Conservation (phyloP, 2,113 vertebrate species). For the Gallinago undulata region DNA sequence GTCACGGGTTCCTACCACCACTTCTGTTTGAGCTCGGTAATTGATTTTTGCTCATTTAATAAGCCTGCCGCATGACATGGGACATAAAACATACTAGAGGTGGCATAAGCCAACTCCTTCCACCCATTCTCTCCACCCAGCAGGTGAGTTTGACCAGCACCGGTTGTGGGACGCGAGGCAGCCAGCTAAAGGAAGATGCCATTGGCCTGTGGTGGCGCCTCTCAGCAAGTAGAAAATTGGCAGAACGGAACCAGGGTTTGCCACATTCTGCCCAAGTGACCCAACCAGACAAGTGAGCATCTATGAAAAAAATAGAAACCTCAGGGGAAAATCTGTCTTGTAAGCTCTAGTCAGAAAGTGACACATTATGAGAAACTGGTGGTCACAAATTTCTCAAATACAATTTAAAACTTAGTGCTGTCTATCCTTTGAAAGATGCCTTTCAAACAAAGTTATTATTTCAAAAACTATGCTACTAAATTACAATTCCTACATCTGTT, state of each 20-base stretch:
- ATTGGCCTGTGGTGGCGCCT: accelerated
- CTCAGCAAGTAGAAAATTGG: not conserved
- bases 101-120: not conserved
- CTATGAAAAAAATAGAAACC: not conserved
- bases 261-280: not conserved
- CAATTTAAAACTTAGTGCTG: not conserved
- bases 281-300: not conserved
- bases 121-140: too few relatives aligned
- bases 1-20: not conserved
- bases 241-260: not conserved
- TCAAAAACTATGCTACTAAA: conserved; percentile 19
- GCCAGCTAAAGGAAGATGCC: not conserved
- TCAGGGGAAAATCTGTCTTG: not conserved
- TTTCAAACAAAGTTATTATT: conserved; percentile 21
- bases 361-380: not conserved
- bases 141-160: accelerated
- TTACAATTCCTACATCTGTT: conserved; percentile 14
- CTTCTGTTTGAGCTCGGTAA: not conserved
- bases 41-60: accelerated
- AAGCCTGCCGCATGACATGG: accelerated
- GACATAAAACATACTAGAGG: accelerated
- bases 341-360: not conserved
- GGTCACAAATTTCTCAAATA: not conserved
- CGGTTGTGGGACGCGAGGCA: not conserved
- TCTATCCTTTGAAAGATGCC: not conserved